A percentile compares a stretch with the other conserved stretches of the same genome.
phyloP scores from a whole-genome alignment of 2,888 invertebrate species.

The Calephelis perditalis region DNA sequence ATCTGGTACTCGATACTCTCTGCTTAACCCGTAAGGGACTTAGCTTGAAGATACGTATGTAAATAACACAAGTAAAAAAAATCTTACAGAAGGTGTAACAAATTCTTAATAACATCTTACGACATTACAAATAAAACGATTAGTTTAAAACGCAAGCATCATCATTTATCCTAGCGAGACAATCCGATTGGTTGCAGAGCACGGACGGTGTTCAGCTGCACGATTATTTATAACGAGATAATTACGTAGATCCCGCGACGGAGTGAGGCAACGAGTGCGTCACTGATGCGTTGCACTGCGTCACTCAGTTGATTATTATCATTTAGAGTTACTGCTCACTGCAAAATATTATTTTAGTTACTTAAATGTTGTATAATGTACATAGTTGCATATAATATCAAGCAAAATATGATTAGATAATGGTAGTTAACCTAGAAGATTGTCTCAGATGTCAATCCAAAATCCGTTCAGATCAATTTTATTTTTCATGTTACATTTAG shows the following conservation, averaged over 20 bases:
- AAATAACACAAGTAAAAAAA: background rate
- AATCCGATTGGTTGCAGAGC: constrained; percentile 47
- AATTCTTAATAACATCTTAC: constrained; percentile 13
- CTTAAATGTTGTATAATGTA: no score
- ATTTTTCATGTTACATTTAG: no score
- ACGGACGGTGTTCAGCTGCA: constrained; percentile 30
- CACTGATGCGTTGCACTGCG: constrained; percentile 34
- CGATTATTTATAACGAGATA: constrained; percentile 45
- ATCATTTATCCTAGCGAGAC: constrained; percentile 55
- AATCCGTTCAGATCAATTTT: no score
- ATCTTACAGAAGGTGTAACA: background rate
- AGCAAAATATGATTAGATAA: no score
- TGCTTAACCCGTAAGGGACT: no score
- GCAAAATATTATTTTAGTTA: no score
- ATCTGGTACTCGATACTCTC: no score
- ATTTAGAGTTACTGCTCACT: background rate
- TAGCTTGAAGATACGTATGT: background rate
- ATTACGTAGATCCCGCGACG: constrained; percentile 37
- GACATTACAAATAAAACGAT: constrained; percentile 42
- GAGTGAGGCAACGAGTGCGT: constrained; percentile 38
- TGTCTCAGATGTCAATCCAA: no score
- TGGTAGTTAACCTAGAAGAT: no score
- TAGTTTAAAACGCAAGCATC: constrained; percentile 56
- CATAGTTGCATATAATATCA: no score
- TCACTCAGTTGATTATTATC: constrained; percentile 34